Evolutionary conservation across 1,140 invertebrate species (phyloP), one percentile per base, ranked within the genome.

Genomic region (Drosophila littoralis): DNA sequence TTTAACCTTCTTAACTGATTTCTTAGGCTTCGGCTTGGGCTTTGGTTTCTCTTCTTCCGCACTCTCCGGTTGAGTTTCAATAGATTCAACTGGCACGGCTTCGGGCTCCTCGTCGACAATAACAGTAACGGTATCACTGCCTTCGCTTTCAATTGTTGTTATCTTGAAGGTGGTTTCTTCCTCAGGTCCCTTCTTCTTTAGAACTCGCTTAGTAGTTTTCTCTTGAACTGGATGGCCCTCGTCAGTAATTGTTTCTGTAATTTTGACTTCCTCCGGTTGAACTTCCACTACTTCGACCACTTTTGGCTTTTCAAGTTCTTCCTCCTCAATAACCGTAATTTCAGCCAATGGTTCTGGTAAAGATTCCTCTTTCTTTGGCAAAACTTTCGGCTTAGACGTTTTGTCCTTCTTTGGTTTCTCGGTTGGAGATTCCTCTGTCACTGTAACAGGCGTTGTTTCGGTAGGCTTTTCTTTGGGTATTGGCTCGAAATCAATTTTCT

Each of bases 151-250:
- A 64, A 93, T 91, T n/a, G 91, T 92, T 8, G 93, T 91, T 0
- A 93, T 93, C 55, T 91, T 77, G 28, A 75, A 78, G 0, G 76
- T 91, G 7, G 71, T 93, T 10, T 94, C 92, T 28, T 94, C 92
- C 65, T 91, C 92, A 1, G 80, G 76, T 10, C 80, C 79, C 46
- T 92, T 88, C 48, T 93, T 93, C 69, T 92, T 93, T 7, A 93
- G 77, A 3, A 91, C 65, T 7, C 92, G 79, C 67, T 93, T 93
- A 3, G 91, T 92, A 22, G 84, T 91, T 48, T 88, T 92, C 51
- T 92, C 92, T 77, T 74, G 76, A 40, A 83, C 66, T 10, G 90
- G 86, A 17, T 84, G 84, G 35, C 90, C 90, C 36, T 92, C 76
- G 0, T 91, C 77, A 68, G 85, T 48, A 59, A 85, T 22, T 52